Percentiles rank a stretch among this genome's conserved stretches.
These are phyloP conservation scores for Reticulitermes speratus DNA, from an alignment of 1,140 invertebrate species.

Conservation along the genomic window DNA sequence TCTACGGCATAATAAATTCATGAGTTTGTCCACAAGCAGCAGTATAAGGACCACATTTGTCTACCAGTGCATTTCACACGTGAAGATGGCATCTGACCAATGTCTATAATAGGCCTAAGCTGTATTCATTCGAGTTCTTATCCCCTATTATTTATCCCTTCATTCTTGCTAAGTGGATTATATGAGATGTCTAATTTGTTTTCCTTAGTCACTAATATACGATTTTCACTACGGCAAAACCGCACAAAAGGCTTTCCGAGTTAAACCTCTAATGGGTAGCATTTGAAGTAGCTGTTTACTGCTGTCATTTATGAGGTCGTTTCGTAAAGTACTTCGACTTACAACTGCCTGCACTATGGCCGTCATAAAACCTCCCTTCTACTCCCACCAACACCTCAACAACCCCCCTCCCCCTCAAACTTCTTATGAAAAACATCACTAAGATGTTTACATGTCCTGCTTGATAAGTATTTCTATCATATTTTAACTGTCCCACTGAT, in stretches of 20 bases:
- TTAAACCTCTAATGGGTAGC: not conserved
- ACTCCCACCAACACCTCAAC: not conserved
- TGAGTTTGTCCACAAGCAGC: no score
- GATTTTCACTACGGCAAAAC: not conserved
- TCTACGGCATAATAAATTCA: no score
- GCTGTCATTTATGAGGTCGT: conserved; percentile 9
- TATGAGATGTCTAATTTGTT: not conserved
- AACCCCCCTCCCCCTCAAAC: not conserved
- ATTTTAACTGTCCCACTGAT: not conserved
- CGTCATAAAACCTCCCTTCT: not conserved
- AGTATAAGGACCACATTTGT: no score
- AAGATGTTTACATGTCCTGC: not conserved
- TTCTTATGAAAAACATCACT: not conserved
- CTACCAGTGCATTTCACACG: no score
- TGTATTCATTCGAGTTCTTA: no score
- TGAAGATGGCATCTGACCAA: no score
- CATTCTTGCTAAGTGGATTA: not conserved
- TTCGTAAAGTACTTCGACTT: conserved; percentile 12
- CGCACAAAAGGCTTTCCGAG: not conserved
- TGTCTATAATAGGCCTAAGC: no score
- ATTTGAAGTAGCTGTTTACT: conserved; percentile 17
- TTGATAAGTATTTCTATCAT: not conserved
- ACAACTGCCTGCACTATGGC: conserved; percentile 16
- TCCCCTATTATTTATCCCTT: no score
- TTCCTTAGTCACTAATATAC: not conserved